Base-by-base conservation (phyloP, 2,888 invertebrate genomes). In the Hyppa rectilinea region DNA sequence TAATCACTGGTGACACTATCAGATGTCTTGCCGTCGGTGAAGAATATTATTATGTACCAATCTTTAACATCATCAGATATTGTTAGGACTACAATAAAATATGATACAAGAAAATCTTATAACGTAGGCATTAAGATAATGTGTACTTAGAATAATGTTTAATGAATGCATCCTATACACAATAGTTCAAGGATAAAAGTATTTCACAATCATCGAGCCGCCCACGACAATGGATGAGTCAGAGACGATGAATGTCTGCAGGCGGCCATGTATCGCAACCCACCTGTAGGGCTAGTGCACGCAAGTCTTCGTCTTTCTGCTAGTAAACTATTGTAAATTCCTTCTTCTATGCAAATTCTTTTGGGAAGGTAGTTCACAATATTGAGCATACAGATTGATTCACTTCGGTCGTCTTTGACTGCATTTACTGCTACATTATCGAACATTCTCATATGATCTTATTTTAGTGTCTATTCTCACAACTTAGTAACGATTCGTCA, bases 1-100 rank as follows among this genome's bases (percentile, higher is more conserved):
- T 87, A 87, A 87, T 88, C 87, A 87, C 87, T 87, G 75, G 69
- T 49, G 72, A 78, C 71, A 84, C 29, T 59, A 34, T 23, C 50
- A 55, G 50, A 67, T 66, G 66, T 69, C 67, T 26, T 59, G 40
- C 47, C 53, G 45, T 45, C 62, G 10, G 43, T 60, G 49, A 61
- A 60, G 29, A 58, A 31, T 34, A n/a, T n/a, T n/a, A n/a, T n/a
- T n/a, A 60, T 62, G 38, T 61, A 53, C 52, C 75, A 60, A 79
- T 63, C 60, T 50, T 6, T 43, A 50, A 66, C 34, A 56, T 79
- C 34, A 50, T 63, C 70, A 31, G 26, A 56, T 52, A 34, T 61
- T 31, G 9, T 60, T 45, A 61, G 34, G 60, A 79, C 36, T 62
- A 62, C 31, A 23, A 58, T 62, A 60, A 47, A 66, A 31, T 60